Conservation (phyloP, 2,797 vertebrate species). For the Alfaro cultratus region DNA sequence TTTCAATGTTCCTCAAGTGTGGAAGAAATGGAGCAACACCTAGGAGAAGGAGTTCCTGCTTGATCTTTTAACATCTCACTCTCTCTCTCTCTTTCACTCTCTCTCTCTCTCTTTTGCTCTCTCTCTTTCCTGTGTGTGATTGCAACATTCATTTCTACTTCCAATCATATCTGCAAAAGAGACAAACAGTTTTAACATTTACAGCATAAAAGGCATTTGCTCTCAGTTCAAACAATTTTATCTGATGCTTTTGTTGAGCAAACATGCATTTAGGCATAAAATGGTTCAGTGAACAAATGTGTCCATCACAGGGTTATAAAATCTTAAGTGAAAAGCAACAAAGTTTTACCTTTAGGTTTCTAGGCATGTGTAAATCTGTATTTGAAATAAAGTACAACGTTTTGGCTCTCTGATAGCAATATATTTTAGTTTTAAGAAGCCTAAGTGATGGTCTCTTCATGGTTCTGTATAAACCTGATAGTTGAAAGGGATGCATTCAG, state of each 20-base stretch:
- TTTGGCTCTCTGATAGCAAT: not conserved
- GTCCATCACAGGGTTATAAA: not conserved
- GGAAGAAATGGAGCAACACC: slow-evolving; percentile 37
- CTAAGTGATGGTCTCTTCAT: not conserved
- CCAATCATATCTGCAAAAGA: slow-evolving; percentile 19
- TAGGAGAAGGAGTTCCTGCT: slow-evolving; percentile 51
- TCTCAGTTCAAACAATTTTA: not conserved
- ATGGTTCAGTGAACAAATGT: not conserved
- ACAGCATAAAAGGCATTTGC: not conserved
- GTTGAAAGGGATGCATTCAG: not conserved
- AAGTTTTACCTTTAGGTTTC: slow-evolving; percentile 1
- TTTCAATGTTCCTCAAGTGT: slow-evolving; percentile 28
- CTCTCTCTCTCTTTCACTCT: not conserved
- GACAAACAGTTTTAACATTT: not conserved
- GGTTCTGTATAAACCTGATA: not conserved
- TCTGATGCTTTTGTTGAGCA: not conserved
- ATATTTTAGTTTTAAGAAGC: not conserved
- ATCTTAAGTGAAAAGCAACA: not conserved
- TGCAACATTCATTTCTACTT: slow-evolving; percentile 45
- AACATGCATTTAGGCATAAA: slow-evolving; percentile 3
- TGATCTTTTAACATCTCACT: slow-evolving; percentile 14
- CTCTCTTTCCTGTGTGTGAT: slow-evolving; percentile 44
- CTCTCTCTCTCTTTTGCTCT: slow-evolving; percentile 19
- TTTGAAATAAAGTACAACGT: not conserved
- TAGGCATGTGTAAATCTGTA: not conserved